Evolutionary conservation across 2,888 invertebrate species (phyloP), one percentile per base, ranked within the genome.

Genomic region (Calliphora vomitoria): DNA sequence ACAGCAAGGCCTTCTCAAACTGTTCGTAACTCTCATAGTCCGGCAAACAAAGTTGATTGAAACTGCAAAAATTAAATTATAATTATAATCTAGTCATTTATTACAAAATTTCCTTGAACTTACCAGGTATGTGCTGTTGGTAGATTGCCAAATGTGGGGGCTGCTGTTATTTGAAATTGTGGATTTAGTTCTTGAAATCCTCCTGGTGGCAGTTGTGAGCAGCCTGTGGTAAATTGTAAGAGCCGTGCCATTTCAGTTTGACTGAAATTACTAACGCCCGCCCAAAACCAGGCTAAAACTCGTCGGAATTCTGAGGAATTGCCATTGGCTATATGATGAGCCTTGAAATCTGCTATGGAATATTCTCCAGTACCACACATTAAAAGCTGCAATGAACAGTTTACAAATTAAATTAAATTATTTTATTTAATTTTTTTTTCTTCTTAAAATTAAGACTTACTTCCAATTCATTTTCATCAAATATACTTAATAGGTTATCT

Each of bases 391-490:
- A 94, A 92, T 91, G 91, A 88, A 90, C 6, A 44, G 13, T 10
- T 44, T 44, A 50, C 6, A 5, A 50, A 50, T n/a, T 4, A 50
- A n/a, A 50, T 15, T 50, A 25, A 15, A n/a, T n/a, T n/a, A n/a
- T n/a, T n/a, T 10, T 1, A 1, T 25, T 6, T 13, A 13, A 20
- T 50, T 71, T 62, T 31, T 31, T 8, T 6, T 55, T n/a, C n/a
- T 55, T 18, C 53, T 18, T 15, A 53, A n/a, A 3, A 1, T 3
- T 58, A 13, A 11, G 0, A 69, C 87, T 93, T 93, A 98, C 98
- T 97, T 99, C 98, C 38, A 99, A 95, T 94, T 99, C 98, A 94
- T 98, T 98, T 94, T 98, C 98, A 94, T 98, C 98, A 94, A 99
- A 98, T 93, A 98, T 98, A 92, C 98, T 97, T 88, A 99, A 95